phyloP scores from a whole-genome alignment of 2,888 invertebrate species.

The Catocala fraxini region DNA sequence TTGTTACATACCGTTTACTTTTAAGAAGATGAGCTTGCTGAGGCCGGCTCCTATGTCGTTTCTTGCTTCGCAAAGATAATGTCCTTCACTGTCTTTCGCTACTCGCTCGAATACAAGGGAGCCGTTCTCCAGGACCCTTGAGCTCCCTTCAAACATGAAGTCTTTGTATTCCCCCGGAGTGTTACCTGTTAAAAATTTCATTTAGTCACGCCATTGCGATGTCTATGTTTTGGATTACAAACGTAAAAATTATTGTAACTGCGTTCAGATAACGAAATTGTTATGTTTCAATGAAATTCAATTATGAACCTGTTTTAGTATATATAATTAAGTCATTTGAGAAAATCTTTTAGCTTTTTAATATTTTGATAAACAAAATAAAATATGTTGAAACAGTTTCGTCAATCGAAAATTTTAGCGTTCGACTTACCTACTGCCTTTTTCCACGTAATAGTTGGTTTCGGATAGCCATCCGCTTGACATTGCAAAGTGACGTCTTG shows the following conservation, averaged over 20 bases:
- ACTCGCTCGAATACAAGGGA: constrained; percentile 94
- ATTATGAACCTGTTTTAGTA: no score
- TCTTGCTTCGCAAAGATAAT: constrained; percentile 97
- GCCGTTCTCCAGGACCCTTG: constrained; percentile 93
- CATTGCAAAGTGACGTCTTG: constrained; percentile 95
- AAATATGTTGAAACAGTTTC: not conserved
- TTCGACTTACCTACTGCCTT: constrained; percentile 92
- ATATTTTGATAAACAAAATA: no score
- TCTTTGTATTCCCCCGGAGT: constrained; percentile 93
- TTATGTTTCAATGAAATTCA: not conserved
- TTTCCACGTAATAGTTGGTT: constrained; percentile 95
- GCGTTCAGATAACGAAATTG: constrained; percentile 7
- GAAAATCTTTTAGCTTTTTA: no score
- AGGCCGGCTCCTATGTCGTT: constrained; percentile 97
- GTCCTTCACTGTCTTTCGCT: constrained; percentile 95
- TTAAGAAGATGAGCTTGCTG: constrained; percentile 96
- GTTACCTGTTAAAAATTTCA: constrained; percentile 79
- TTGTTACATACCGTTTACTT: constrained; percentile 93
- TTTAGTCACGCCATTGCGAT: constrained; percentile 39
- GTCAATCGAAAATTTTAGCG: constrained; percentile 2
- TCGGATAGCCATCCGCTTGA: constrained; percentile 97
- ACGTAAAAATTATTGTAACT: constrained; percentile 11
- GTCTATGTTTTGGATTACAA: constrained; percentile 45
- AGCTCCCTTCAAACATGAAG: constrained; percentile 93
- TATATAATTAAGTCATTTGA: no score